Evolutionary conservation across 1,140 invertebrate species (phyloP).

Genomic region (Drosophila orena): DNA sequence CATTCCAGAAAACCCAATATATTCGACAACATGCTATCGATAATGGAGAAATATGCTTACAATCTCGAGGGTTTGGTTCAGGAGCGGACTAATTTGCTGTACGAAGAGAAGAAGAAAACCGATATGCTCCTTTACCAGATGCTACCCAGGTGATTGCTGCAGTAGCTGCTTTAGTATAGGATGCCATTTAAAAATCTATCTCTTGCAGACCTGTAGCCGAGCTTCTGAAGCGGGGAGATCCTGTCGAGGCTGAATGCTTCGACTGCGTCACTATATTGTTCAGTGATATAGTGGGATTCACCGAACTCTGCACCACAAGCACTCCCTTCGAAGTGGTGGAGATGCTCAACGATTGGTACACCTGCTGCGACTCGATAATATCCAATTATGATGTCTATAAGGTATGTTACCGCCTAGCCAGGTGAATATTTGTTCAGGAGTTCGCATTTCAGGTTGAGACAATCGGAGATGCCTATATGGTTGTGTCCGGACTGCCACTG

Average conservation of each 20-base stretch:
- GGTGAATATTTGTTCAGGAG: background rate
- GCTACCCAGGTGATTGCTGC: conserved; percentile 90
- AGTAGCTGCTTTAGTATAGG: too few species aligned
- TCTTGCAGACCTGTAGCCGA: conserved; percentile 93
- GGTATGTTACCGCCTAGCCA: conserved; percentile 82
- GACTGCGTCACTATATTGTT: conserved; percentile 96
- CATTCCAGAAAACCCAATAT: conserved; percentile 92
- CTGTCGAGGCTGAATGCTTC: conserved; percentile 95
- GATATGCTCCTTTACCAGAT: conserved; percentile 95
- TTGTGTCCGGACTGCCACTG: conserved; percentile 95
- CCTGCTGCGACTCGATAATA: conserved; percentile 96
- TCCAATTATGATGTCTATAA: conserved; percentile 96
- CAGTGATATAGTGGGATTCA: conserved; percentile 97
- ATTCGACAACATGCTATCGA: conserved; percentile 97
- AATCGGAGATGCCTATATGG: conserved; percentile 97
- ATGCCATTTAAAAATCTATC: too few species aligned
- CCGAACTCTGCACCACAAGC: conserved; percentile 94
- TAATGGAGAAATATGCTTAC: conserved; percentile 97
- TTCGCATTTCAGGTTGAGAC: conserved; percentile 91
- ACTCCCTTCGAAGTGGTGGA: conserved; percentile 95
- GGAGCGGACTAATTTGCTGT: conserved; percentile 94
- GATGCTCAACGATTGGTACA: conserved; percentile 95
- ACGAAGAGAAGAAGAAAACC: conserved; percentile 97
- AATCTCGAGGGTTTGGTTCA: conserved; percentile 96
- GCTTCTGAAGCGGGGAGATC: conserved; percentile 92